Evolutionary conservation across 2,113 vertebrate species (phyloP).

Genomic region (Hoplias malabaricus): DNA sequence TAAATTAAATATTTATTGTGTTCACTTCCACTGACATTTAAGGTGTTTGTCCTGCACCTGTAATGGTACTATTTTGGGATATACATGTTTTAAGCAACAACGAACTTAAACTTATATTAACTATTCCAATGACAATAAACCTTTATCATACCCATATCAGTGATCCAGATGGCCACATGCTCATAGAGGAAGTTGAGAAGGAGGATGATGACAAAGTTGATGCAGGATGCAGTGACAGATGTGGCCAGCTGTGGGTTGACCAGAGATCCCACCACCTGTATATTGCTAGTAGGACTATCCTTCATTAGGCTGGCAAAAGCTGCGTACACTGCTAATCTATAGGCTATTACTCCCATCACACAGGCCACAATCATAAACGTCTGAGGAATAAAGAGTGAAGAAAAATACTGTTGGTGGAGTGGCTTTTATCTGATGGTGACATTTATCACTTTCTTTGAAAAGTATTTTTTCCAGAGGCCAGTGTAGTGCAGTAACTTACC

Average conservation of each 20-base stretch:
- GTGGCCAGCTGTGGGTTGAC: slow-evolving; percentile 97
- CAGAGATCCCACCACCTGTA: slow-evolving; percentile 86
- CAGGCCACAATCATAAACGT: slow-evolving; percentile 87
- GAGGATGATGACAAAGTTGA: slow-evolving; percentile 98
- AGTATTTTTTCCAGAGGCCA: neutral
- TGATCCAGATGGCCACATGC: slow-evolving; percentile 91
- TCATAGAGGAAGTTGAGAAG: slow-evolving; percentile 95
- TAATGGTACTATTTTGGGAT: too few relatives aligned
- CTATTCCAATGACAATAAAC: too few relatives aligned
- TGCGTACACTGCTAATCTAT: slow-evolving; percentile 90
- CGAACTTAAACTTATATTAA: too few relatives aligned
- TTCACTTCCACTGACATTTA: too few relatives aligned
- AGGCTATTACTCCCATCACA: slow-evolving; percentile 93
- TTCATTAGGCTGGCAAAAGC: slow-evolving; percentile 94
- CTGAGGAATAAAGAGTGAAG: slow-evolving; percentile 65
- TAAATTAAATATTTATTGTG: too few relatives aligned
- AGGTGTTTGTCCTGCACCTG: too few relatives aligned
- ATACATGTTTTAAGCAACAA: too few relatives aligned
- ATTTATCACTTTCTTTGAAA: neutral
- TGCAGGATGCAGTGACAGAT: slow-evolving; percentile 93
- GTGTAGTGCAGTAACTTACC: slow-evolving; percentile 79
- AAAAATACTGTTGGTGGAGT: neutral
- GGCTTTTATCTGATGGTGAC: neutral
- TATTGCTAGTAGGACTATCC: slow-evolving; percentile 69
- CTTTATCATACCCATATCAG: slow-evolving; percentile 90